phyloP scores from a whole-genome alignment of 2,113 vertebrate species.

The Gnathonemus echidnorhynchus region DNA sequence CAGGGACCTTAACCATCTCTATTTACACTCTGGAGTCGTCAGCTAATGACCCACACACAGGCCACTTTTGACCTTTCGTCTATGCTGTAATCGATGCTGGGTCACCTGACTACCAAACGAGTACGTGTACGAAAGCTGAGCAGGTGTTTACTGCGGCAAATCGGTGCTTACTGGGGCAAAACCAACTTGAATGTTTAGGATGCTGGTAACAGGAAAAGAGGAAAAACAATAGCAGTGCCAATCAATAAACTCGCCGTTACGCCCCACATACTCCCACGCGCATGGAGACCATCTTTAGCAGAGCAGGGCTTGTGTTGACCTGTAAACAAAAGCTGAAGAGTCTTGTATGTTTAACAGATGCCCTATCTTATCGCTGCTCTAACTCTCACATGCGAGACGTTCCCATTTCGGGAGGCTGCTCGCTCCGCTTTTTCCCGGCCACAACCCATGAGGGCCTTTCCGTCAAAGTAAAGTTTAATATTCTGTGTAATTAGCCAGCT shows the following conservation, averaged over 20 bases:
- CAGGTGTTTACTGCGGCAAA: slow-evolving; percentile 46
- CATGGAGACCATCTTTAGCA: too few relatives aligned
- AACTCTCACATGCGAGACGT: background rate
- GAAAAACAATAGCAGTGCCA: slow-evolving; percentile 49
- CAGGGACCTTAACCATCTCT: slow-evolving; percentile 43
- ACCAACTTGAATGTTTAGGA: background rate
- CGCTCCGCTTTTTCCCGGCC: background rate
- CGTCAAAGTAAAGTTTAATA: slow-evolving; percentile 36
- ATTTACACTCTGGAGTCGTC: slow-evolving; percentile 42
- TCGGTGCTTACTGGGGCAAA: slow-evolving; percentile 30
- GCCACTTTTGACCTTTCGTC: slow-evolving; percentile 40
- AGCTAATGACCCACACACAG: slow-evolving; percentile 41
- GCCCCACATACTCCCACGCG: slow-evolving; percentile 32
- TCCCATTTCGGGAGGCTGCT: background rate
- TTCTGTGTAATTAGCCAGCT: slow-evolving; percentile 41
- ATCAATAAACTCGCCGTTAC: slow-evolving; percentile 54
- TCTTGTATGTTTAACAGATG: background rate
- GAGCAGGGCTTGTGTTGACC: background rate
- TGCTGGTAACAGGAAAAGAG: background rate
- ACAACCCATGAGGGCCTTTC: background rate
- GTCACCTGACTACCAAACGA: background rate
- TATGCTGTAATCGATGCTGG: slow-evolving; percentile 35
- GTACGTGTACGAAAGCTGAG: background rate
- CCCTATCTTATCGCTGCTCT: background rate
- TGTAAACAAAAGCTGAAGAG: background rate